These are phyloP conservation scores for Bedellia somnulentella DNA, from an alignment of 2,888 invertebrate species.

Conservation along the genomic window DNA sequence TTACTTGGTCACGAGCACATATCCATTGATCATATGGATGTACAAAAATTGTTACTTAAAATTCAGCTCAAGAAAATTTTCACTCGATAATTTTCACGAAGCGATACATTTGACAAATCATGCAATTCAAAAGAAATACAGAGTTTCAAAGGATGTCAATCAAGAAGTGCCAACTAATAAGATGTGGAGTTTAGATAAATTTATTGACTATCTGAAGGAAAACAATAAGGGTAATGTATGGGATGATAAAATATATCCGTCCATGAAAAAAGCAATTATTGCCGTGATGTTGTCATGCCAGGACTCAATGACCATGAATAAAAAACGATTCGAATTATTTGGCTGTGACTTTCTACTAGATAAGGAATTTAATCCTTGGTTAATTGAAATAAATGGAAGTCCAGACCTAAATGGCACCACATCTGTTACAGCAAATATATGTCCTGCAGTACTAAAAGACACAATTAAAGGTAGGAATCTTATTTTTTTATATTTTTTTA, in stretches of 20 bases:
- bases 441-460: slow-evolving; percentile 86
- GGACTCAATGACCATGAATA: slow-evolving; percentile 76
- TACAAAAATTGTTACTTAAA: slow-evolving; percentile 80
- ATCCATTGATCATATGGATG: slow-evolving; percentile 82
- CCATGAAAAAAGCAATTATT: slow-evolving; percentile 73
- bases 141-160: slow-evolving; percentile 52
- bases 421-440: slow-evolving; percentile 83
- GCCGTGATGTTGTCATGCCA: slow-evolving; percentile 88
- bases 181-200: slow-evolving; percentile 82
- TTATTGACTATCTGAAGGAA: slow-evolving; percentile 63
- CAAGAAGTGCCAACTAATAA: slow-evolving; percentile 70
- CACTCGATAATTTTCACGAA: slow-evolving; percentile 76
- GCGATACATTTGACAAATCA: slow-evolving; percentile 87
- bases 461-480: slow-evolving; percentile 76
- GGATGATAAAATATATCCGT: slow-evolving; percentile 86
- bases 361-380: slow-evolving; percentile 85
- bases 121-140: slow-evolving; percentile 80
- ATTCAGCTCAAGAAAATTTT: slow-evolving; percentile 84
- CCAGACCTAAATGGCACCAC: slow-evolving; percentile 92
- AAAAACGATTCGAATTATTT: slow-evolving; percentile 88
- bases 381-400: slow-evolving; percentile 93
- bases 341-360: slow-evolving; percentile 95
- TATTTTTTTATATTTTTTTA: slow-evolving; percentile 15
- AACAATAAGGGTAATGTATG: slow-evolving; percentile 73
- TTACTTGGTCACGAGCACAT: slow-evolving; percentile 79